Evolutionary conservation across 2,113 vertebrate species (phyloP), one percentile per base, ranked within the genome.

Genomic region (Trogon melanurus): DNA sequence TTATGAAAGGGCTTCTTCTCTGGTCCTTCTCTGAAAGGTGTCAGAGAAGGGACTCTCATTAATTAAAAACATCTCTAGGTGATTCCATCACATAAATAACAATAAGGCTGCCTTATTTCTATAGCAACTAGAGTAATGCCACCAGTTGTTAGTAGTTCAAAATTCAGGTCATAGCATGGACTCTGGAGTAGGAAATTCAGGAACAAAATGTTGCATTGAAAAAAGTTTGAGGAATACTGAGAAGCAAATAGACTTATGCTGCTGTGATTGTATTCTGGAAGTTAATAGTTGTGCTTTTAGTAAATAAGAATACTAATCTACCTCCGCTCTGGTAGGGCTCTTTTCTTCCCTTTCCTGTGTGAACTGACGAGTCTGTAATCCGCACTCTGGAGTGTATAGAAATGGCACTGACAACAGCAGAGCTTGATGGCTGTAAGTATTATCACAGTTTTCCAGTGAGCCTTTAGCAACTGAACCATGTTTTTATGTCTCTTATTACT

Each of bases 1-100:
- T 64, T 78, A 56, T 51, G 75, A 78, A 67, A 0, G 2, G 29
- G 8, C 67, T 72, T 4, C 30, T 91, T 30, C 53, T 79, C 20
- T 81, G 66, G 61, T 69, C 30, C 22, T 76, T 92, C 54, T 91
- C 34, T 84, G 48, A 67, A 54, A 86, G 32, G 21, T 56, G 34
- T 36, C 45, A 69, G 50, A 72, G 48, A 21, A 80, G 17, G 38
- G 92, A 4, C 34, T 75, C 57, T 60, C 64, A 65, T 91, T 86
- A 95, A 81, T 95, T 74, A 71, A 67, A 71, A 85, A n/a, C 76
- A 80, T 69, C 45, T 88, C 79, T 84, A 69, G 36, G 36, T 84
- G 75, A 71, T 96, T 48, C 51, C 79, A 20, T 84, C 74, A 56
- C 81, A 26, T 56, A 79, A 89, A 36, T 72, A 82, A 81, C 57